phyloP scores from a whole-genome alignment of 2,888 invertebrate species.

The Lycia hirtaria region DNA sequence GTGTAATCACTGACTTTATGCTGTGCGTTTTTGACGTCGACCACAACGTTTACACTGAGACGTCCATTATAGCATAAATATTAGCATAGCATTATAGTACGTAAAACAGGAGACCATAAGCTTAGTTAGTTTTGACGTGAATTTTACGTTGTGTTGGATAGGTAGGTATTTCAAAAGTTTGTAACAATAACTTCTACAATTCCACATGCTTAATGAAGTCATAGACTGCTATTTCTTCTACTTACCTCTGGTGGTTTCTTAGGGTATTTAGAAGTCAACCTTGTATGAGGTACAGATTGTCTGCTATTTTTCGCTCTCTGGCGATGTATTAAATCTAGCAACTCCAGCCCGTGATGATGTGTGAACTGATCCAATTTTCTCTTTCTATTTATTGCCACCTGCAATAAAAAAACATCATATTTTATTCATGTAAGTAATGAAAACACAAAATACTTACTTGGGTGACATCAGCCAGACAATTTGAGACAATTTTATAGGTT shows the following conservation, averaged over 20 bases:
- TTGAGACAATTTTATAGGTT: too few relatives aligned
- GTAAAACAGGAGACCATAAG: too few relatives aligned
- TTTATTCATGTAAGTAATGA: neutral
- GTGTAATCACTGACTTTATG: too few relatives aligned
- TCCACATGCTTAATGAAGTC: too few relatives aligned
- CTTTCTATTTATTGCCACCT: constrained; percentile 93
- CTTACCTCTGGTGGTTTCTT: constrained; percentile 84
- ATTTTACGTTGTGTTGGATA: too few relatives aligned
- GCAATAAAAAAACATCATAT: constrained; percentile 31
- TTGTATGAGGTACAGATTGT: constrained; percentile 73
- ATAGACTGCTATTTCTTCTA: neutral
- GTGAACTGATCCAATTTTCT: constrained; percentile 94
- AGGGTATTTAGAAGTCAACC: constrained; percentile 79
- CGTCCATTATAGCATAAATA: too few relatives aligned
- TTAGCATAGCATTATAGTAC: too few relatives aligned
- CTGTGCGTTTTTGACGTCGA: too few relatives aligned
- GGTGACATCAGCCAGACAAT: constrained; percentile 1
- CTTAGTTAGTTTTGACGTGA: too few relatives aligned
- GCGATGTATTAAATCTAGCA: constrained; percentile 88
- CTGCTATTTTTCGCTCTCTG: constrained; percentile 82
- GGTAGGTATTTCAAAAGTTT: too few relatives aligned
- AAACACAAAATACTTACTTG: constrained; percentile 14
- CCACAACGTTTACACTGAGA: too few relatives aligned
- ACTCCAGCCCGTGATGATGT: constrained; percentile 91
- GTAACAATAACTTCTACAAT: too few relatives aligned